These are phyloP conservation scores for Pachyuromys duprasi DNA, from an alignment of 2,797 vertebrate genomes.

Conservation along the genomic window DNA sequence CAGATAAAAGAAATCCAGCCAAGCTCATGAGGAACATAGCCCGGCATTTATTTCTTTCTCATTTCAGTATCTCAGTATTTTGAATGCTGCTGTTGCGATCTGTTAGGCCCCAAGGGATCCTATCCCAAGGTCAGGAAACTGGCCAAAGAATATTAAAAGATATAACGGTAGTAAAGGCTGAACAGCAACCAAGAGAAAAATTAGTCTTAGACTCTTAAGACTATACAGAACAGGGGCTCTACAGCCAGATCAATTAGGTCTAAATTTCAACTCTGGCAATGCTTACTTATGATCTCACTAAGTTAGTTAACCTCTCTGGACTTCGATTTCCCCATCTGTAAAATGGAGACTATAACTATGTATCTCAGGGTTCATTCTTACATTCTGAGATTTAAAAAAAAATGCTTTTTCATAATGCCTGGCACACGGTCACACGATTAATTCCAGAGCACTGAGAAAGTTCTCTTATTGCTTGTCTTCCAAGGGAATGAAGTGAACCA, in stretches of 20 bases:
- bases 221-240: not conserved
- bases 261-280: slow-evolving; percentile 36
- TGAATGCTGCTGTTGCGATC: not conserved
- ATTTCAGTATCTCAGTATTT: slow-evolving; percentile 21
- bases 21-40: not conserved
- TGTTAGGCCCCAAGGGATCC: slow-evolving; percentile 38
- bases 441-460: slow-evolving; percentile 31
- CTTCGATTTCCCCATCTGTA: not conserved
- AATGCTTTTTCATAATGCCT: not conserved
- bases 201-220: not conserved
- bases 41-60: not conserved
- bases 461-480: slow-evolving; percentile 31
- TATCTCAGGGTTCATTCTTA: not conserved
- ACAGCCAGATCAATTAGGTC: not conserved
- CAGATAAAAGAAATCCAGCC: slow-evolving; percentile 44
- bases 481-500: slow-evolving; percentile 14
- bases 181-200: slow-evolving; percentile 53
- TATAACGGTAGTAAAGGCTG: slow-evolving; percentile 3
- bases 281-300: slow-evolving; percentile 21
- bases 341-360: not conserved
- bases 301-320: not conserved
- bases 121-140: slow-evolving; percentile 20
- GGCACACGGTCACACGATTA: not conserved
- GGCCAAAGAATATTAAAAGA: slow-evolving; percentile 14
- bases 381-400: not conserved